Percentiles rank a stretch among this genome's conserved stretches.
Conservation (phyloP, 2,888 invertebrate genomes). For the Torymus texanus region DNA sequence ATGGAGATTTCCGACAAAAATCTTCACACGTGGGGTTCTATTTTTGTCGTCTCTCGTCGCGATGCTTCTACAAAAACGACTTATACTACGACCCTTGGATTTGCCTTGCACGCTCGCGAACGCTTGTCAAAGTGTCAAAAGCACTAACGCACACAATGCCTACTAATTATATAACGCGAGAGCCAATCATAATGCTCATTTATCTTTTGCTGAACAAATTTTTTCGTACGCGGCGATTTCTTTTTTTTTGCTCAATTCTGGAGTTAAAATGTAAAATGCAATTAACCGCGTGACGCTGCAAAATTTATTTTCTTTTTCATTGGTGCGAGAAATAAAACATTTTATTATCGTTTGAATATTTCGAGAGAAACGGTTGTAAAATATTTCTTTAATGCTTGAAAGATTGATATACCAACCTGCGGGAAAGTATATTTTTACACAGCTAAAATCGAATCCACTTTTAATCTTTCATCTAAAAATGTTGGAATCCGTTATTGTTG, state of each 20-base stretch:
- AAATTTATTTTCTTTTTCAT: no score
- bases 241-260: no score
- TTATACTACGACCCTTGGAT: constrained; percentile 28
- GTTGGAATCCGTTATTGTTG: no score
- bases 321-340: no score
- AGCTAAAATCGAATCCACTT: neutral
- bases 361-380: no score
- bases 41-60: constrained; percentile 18
- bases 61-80: constrained; percentile 22
- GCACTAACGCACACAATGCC: constrained; percentile 8
- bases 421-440: neutral
- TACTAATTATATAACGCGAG: constrained; percentile 31
- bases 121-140: constrained; percentile 41
- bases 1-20: constrained; percentile 41
- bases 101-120: neutral
- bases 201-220: neutral
- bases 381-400: no score
- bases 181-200: neutral
- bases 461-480: neutral
- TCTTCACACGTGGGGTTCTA: constrained; percentile 25
- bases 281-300: no score
- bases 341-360: no score
- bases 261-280: no score
- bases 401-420: no score
- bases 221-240: neutral